phyloP scores from a whole-genome alignment of 2,888 invertebrate genomes.

The Mythimna ferrago region DNA sequence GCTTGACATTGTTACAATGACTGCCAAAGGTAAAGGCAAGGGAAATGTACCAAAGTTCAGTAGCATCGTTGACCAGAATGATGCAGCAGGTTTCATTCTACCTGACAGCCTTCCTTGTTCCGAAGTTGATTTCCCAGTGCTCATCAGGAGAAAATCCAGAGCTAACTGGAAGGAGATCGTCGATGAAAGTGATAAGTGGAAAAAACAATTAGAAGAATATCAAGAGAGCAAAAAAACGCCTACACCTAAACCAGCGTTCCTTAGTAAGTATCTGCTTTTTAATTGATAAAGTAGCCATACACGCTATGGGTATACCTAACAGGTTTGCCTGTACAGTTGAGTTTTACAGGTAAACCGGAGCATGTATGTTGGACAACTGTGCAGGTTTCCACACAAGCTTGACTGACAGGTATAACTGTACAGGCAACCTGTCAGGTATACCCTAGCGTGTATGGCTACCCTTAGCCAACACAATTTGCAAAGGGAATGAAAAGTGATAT shows the following conservation, averaged over 20 bases:
- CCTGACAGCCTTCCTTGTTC: slow-evolving; percentile 85
- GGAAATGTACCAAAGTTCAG: slow-evolving; percentile 71
- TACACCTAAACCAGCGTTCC: slow-evolving; percentile 75
- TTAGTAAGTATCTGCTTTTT: slow-evolving; percentile 69
- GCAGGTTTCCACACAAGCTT: no score
- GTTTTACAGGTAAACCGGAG: no score
- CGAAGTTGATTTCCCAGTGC: slow-evolving; percentile 81
- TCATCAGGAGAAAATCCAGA: slow-evolving; percentile 68
- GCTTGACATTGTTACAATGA: slow-evolving; percentile 68
- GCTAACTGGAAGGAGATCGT: slow-evolving; percentile 82
- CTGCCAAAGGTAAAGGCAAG: slow-evolving; percentile 81
- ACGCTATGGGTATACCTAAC: no score
- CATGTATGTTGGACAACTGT: no score
- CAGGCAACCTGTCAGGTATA: no score
- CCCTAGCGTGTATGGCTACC: no score
- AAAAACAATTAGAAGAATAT: slow-evolving; percentile 76
- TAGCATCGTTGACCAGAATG: slow-evolving; percentile 66
- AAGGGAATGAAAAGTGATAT: not conserved
- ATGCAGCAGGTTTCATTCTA: slow-evolving; percentile 76
- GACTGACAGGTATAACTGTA: no score
- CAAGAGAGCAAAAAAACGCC: slow-evolving; percentile 71
- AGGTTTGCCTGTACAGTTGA: no score
- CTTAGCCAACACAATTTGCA: not conserved
- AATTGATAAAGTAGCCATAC: no score
- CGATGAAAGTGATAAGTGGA: slow-evolving; percentile 74